Base-by-base conservation (phyloP, 1,140 invertebrate genomes). In the Drosophila orena region DNA sequence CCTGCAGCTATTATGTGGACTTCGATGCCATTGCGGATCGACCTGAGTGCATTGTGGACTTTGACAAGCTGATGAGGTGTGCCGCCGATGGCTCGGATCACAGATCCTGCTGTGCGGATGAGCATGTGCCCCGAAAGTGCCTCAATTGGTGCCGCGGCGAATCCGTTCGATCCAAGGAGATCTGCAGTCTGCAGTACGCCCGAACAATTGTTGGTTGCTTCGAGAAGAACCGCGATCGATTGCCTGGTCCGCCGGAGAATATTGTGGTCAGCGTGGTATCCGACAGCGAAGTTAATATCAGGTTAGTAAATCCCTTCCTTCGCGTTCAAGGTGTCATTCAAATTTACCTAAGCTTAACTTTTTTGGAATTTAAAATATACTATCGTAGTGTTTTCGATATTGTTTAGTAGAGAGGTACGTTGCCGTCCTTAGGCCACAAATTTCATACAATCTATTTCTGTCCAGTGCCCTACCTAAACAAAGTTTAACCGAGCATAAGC, bases 51-150 rank as follows among this genome's bases (percentile, higher is more conserved):
- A 94, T 97, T 69, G 93, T 94, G 43, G 96, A 97, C 90, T 96
- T 97, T 79, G 95, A 97, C 91, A 97, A 97, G 81, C 93, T 97
- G 15, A 97, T 97, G 96, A 95, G 95, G 81, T 97, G 96, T 81
- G 96, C 96, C 2, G 95, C 96, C 65, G 96, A 96, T 93, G 95
- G 95, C 35, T 95, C 95, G 14, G 96, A 97, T 92, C 96, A 97
- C 88, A 93, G 96, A 20, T 94, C 94, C 42, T 97, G 96, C 85
- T 97, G 97, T 90, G 95, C 95, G 1, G 94, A 95, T 10, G 94
- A 94, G 86, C 95, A 95, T 20, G 96, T 97, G 5, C 96, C 96
- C 0, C 93, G 95, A 6, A 93, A 94, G 40, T 97, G 96, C 84
- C 92, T 97, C 35, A 96, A 97, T 84, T 96, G 96, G 94, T 93